Evolutionary conservation across 2,797 vertebrate genomes (phyloP).

Genomic region (Odontamblyopus lacepedii): DNA sequence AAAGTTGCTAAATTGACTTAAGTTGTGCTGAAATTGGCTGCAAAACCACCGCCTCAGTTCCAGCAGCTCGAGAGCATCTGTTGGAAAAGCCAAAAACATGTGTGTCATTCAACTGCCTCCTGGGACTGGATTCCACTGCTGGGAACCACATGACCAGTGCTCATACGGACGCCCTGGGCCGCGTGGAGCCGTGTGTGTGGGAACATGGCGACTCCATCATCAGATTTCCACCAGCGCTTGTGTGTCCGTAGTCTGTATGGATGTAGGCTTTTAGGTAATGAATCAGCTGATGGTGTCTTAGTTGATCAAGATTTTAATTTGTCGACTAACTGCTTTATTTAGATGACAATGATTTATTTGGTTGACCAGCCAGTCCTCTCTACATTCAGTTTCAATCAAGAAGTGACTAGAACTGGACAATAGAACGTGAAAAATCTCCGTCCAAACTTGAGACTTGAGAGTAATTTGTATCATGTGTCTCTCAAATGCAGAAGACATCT

Average conservation of each 20-base stretch:
- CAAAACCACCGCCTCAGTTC: constrained; percentile 25
- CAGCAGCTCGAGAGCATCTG: constrained; percentile 59
- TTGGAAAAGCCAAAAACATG: constrained; percentile 59
- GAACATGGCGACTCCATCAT: constrained; percentile 32
- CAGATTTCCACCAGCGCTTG: constrained; percentile 18
- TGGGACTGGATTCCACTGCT: constrained; percentile 53
- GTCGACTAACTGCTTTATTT: no score
- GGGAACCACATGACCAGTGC: constrained; percentile 52
- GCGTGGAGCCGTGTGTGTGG: constrained; percentile 25
- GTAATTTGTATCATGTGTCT: no score
- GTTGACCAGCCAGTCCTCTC: no score
- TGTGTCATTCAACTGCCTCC: constrained; percentile 56
- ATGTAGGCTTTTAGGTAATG: no score
- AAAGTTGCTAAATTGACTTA: not conserved
- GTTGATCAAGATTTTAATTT: no score
- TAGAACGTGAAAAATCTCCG: no score
- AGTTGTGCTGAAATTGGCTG: constrained; percentile 27
- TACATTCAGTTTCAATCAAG: no score
- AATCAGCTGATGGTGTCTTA: no score
- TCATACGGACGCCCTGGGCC: constrained; percentile 38
- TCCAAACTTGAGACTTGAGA: no score
- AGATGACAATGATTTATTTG: no score
- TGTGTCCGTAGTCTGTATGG: constrained; percentile 16
- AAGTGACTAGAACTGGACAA: no score
- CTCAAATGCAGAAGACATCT: no score